Evolutionary conservation across 2,113 vertebrate genomes (phyloP).

Genomic region (Toxotes jaculatrix): DNA sequence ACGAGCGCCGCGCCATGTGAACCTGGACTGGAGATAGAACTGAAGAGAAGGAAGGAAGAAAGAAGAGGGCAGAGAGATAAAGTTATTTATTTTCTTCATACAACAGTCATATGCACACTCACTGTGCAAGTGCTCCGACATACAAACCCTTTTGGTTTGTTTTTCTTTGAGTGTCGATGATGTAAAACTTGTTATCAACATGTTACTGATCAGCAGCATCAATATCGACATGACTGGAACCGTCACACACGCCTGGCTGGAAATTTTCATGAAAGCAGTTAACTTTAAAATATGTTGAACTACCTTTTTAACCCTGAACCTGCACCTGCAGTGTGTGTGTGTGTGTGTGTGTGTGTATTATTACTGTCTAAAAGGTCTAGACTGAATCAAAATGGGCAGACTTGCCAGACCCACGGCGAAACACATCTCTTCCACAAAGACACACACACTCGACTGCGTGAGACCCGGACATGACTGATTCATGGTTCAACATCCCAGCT

Average conservation of each 20-base stretch:
- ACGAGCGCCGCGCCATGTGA: constrained; percentile 95
- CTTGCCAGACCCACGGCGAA: constrained; percentile 38
- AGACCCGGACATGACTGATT: constrained; percentile 64
- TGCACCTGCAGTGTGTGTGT: constrained; percentile 53
- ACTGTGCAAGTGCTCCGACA: not conserved
- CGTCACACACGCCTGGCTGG: constrained; percentile 22
- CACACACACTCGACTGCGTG: constrained; percentile 37
- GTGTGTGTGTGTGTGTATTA: constrained; percentile 14
- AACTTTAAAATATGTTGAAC: not conserved
- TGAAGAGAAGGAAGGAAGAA: constrained; percentile 66
- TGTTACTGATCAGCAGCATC: constrained; percentile 23
- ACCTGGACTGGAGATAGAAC: constrained; percentile 97
- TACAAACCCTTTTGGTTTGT: not conserved
- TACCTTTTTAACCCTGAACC: constrained; percentile 57
- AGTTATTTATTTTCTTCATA: not conserved
- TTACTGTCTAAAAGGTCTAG: constrained; percentile 60
- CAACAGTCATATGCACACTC: not conserved
- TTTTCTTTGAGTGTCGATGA: not conserved
- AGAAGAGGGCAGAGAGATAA: not conserved
- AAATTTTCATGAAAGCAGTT: constrained; percentile 13
- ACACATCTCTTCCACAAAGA: constrained; percentile 57
- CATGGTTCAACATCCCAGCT: constrained; percentile 73
- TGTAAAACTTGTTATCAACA: constrained; percentile 4
- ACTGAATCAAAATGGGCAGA: constrained; percentile 60
- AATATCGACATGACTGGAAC: not conserved